These are phyloP conservation scores for Mareca penelope DNA, from an alignment of 2,797 vertebrate species.

Conservation along the genomic window DNA sequence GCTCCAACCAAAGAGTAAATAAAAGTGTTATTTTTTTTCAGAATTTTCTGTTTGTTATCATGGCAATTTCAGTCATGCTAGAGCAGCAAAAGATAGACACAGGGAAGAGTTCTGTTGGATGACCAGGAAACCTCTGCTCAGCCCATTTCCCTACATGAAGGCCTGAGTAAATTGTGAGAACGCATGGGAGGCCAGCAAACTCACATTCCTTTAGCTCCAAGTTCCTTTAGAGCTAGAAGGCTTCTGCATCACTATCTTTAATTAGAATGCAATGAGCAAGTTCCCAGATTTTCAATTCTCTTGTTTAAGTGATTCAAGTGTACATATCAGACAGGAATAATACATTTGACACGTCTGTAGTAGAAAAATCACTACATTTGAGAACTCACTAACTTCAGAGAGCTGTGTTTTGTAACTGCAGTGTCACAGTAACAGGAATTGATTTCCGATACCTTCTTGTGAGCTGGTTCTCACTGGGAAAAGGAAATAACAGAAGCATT, in stretches of 20 bases:
- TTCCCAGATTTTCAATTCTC: neutral
- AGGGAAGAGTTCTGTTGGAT: neutral
- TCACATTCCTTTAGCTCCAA: neutral
- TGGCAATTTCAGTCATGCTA: neutral
- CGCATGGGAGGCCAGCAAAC: neutral
- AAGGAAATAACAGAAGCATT: slow-evolving; percentile 29
- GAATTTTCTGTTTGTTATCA: neutral
- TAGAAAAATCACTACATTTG: neutral
- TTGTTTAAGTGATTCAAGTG: neutral
- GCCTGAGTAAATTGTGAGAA: neutral
- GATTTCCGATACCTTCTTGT: slow-evolving; percentile 26
- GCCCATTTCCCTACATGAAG: neutral
- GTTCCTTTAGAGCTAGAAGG: neutral
- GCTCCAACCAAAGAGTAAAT: neutral
- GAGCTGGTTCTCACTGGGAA: slow-evolving; percentile 28
- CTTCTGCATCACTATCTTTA: neutral
- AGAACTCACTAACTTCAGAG: neutral
- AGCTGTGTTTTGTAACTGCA: neutral
- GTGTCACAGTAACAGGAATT: slow-evolving; percentile 22
- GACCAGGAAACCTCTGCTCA: neutral
- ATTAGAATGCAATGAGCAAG: neutral
- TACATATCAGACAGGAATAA: neutral
- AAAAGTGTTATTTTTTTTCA: neutral
- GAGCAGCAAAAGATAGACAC: neutral
- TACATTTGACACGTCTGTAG: neutral